A percentile compares a stretch with the other conserved stretches of the same genome.
Conservation (phyloP, 1,140 invertebrate species). For the Scaptomyza pallida region DNA sequence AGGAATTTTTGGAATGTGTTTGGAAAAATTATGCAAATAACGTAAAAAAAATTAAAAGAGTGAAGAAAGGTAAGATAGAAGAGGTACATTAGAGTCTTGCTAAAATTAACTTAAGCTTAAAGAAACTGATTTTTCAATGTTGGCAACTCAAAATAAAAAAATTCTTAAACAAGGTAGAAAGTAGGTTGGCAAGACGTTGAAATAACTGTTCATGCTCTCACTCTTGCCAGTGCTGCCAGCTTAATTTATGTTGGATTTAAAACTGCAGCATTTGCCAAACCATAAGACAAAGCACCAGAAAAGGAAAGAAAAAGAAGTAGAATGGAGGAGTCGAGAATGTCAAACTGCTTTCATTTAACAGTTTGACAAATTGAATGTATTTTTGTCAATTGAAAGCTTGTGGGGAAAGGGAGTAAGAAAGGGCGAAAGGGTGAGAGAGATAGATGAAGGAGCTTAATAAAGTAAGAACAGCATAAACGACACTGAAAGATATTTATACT, state of each 20-base stretch:
- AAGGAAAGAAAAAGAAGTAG: not conserved
- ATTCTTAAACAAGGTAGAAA: too few species aligned
- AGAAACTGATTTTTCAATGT: too few species aligned
- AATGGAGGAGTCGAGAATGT: not conserved
- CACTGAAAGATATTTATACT: too few species aligned
- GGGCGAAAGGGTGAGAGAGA: too few species aligned
- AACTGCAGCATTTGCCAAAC: slow-evolving; percentile 37
- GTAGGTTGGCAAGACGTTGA: slow-evolving; percentile 52
- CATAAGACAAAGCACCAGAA: slow-evolving; percentile 33
- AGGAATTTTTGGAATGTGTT: too few species aligned
- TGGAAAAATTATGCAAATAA: not conserved
- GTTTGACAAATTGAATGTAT: slow-evolving; percentile 78
- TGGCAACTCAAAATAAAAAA: too few species aligned
- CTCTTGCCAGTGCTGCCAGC: slow-evolving; percentile 64
- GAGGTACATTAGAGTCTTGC: too few species aligned
- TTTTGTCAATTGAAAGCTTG: slow-evolving; percentile 19
- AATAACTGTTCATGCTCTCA: slow-evolving; percentile 43
- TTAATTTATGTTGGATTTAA: slow-evolving; percentile 78
- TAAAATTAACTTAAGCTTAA: too few species aligned
- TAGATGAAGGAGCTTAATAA: not conserved
- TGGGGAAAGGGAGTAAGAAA: too few species aligned
- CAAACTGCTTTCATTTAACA: slow-evolving; percentile 64
- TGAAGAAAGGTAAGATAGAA: not conserved
- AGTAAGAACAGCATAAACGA: too few species aligned
- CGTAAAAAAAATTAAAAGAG: not conserved